Conservation (phyloP, 1,140 invertebrate species). For the Drosophila bocqueti region DNA sequence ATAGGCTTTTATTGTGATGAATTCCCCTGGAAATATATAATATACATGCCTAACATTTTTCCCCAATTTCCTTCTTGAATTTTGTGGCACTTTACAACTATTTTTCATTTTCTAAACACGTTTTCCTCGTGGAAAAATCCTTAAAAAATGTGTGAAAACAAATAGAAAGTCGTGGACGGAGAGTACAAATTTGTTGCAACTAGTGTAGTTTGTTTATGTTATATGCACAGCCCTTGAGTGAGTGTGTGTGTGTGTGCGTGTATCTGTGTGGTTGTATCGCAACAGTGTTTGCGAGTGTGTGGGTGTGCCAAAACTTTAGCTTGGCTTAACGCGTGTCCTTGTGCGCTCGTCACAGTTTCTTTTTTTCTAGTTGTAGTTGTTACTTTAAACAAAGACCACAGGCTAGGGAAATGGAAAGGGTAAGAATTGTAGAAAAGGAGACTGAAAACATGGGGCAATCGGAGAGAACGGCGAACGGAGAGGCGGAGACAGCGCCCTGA, state of each 20-base stretch:
- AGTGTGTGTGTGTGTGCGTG: conserved; percentile 7
- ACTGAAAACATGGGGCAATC: conserved; percentile 4
- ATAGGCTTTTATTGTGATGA: no score
- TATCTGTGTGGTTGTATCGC: conserved; percentile 13
- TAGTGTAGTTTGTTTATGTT: conserved; percentile 78
- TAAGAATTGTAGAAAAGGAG: conserved; percentile 3
- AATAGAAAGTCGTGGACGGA: conserved; percentile 62
- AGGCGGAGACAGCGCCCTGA: conserved; percentile 22
- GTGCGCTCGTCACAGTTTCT: conserved; percentile 36
- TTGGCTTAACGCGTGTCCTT: conserved; percentile 76
- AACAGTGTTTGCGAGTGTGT: conserved; percentile 40
- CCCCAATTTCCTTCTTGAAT: background rate
- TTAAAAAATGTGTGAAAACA: conserved; percentile 40
- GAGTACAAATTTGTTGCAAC: conserved; percentile 45
- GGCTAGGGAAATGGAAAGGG: conserved; percentile 29
- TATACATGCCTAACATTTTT: no score
- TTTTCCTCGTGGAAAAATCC: conserved; percentile 35
- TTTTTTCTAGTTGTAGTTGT: conserved; percentile 37
- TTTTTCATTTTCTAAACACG: conserved; percentile 74
- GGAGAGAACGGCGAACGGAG: background rate
- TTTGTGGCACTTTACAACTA: background rate
- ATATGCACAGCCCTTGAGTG: conserved; percentile 50
- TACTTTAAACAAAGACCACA: conserved; percentile 69
- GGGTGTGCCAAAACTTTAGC: conserved; percentile 70
- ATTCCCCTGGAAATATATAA: background rate